These are phyloP conservation scores for Vombatus ursinus DNA, from an alignment of 2,113 vertebrate genomes.

Conservation along the genomic window DNA sequence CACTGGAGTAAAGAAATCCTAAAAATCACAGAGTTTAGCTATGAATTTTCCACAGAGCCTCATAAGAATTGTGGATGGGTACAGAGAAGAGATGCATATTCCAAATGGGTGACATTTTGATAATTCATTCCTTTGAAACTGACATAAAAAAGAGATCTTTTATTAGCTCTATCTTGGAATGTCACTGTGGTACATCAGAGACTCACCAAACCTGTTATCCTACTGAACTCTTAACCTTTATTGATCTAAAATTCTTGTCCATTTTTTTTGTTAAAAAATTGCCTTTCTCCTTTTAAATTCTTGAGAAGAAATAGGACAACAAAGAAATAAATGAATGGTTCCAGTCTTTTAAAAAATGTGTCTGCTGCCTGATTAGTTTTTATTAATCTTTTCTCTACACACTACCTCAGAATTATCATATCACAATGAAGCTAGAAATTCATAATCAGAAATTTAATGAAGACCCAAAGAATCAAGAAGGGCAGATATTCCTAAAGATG, in stretches of 20 bases:
- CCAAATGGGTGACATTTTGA: slow-evolving; percentile 65
- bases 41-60: background rate
- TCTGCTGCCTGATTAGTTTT: slow-evolving; percentile 51
- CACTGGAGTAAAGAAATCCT: slow-evolving; percentile 11
- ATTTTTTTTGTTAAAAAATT: slow-evolving; percentile 11
- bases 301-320: slow-evolving; percentile 56
- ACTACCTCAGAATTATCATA: slow-evolving; percentile 38
- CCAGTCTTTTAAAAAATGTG: slow-evolving; percentile 52
- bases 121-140: slow-evolving; percentile 61
- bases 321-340: slow-evolving; percentile 66
- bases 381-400: slow-evolving; percentile 43
- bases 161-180: slow-evolving; percentile 56
- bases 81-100: slow-evolving; percentile 23
- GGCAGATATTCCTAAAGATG: background rate
- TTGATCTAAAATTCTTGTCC: slow-evolving; percentile 67
- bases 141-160: slow-evolving; percentile 62
- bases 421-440: slow-evolving; percentile 29
- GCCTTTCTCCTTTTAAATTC: slow-evolving; percentile 52
- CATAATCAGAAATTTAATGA: slow-evolving; percentile 25
- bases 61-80: background rate
- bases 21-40: slow-evolving; percentile 8
- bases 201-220: slow-evolving; percentile 41
- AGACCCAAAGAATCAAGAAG: background rate
- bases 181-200: slow-evolving; percentile 58
- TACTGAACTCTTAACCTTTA: slow-evolving; percentile 64